phyloP scores from a whole-genome alignment of 2,888 invertebrate species.

The Parnassius orleans region DNA sequence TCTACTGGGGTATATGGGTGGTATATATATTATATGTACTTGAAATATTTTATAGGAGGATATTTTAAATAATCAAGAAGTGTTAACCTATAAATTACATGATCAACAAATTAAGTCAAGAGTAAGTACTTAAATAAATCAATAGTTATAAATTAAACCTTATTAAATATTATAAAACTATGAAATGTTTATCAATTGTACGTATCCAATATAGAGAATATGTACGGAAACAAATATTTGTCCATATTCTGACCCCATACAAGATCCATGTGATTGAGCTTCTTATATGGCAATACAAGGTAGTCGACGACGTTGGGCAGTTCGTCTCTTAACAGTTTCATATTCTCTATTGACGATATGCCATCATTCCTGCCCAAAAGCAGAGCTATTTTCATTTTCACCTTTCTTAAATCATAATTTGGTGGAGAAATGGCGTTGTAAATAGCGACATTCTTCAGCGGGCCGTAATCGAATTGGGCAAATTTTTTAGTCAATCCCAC shows the following conservation, averaged over 20 bases:
- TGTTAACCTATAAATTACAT: too few relatives aligned
- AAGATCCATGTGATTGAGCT: slow-evolving; percentile 46
- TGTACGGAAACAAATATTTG: slow-evolving; percentile 41
- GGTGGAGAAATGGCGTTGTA: slow-evolving; percentile 37
- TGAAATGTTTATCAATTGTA: slow-evolving; percentile 18
- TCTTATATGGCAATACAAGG: slow-evolving; percentile 35
- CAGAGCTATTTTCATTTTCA: slow-evolving; percentile 48
- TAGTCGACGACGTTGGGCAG: slow-evolving; percentile 45
- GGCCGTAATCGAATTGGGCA: slow-evolving; percentile 37
- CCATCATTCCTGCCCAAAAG: slow-evolving; percentile 76
- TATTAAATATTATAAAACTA: neutral
- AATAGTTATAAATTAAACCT: too few relatives aligned
- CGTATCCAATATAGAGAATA: slow-evolving; percentile 35
- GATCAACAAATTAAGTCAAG: too few relatives aligned
- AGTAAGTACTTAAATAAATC: too few relatives aligned
- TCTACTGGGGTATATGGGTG: too few relatives aligned
- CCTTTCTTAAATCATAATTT: slow-evolving; percentile 39
- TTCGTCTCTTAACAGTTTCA: slow-evolving; percentile 30
- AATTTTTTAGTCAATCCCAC: slow-evolving; percentile 32
- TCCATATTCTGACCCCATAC: slow-evolving; percentile 44
- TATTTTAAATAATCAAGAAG: too few relatives aligned
- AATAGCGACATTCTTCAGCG: slow-evolving; percentile 29
- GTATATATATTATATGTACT: too few relatives aligned
- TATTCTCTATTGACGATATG: slow-evolving; percentile 54
- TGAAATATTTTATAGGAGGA: too few relatives aligned